Evolutionary conservation across 2,797 vertebrate genomes (phyloP), one percentile per base, ranked within the genome.

Genomic region (Enteromius afrohamiltoni): DNA sequence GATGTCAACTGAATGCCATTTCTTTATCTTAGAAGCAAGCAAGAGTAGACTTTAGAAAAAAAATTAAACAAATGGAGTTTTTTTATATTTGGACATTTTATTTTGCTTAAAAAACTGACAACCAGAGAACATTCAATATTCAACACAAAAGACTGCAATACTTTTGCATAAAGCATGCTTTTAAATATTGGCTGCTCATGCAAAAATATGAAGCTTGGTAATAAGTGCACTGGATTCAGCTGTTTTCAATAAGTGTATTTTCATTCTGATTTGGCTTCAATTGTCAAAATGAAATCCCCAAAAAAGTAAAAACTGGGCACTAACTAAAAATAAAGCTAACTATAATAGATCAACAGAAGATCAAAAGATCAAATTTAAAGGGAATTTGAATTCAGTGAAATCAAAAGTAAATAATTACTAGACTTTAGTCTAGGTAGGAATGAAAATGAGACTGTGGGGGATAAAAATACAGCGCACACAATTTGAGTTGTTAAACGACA

Each of bases 181-280:
- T 40, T 29, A 79, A 80, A 42, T 29, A 14, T 55, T 55, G 51
- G 10, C 34, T 29, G n/a, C 8, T 60, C 34, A 42, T 42, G 34
- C 34, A 13, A 26, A 17, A 40, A 34, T 17, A 3, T 68, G 10
- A 31, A 29, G 16, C 19, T 21, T 77, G 23, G 37, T 11, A 78
- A 29, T 47, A 65, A 21, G 1, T 64, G 17, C 9, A 31, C 37
- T 64, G 16, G 9, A 31, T 31, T 49, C 40, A 49, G 40, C 42
- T 21, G 4, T 5, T 49, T 70, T 80, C 34, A 70, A 11, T 80
- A 19, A 80, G 19, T 70, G 65, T 17, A 58, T 55, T 55, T 40
- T 53, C 47, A 53, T 74, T 53, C 16, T 13, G 31, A 70, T 16
- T 67, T 49, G 31, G 21, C 64, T 47, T 47, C 3, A 47, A 47